Evolutionary conservation across 1,140 invertebrate genomes (phyloP).

Genomic region (Diabrotica virgifera): DNA sequence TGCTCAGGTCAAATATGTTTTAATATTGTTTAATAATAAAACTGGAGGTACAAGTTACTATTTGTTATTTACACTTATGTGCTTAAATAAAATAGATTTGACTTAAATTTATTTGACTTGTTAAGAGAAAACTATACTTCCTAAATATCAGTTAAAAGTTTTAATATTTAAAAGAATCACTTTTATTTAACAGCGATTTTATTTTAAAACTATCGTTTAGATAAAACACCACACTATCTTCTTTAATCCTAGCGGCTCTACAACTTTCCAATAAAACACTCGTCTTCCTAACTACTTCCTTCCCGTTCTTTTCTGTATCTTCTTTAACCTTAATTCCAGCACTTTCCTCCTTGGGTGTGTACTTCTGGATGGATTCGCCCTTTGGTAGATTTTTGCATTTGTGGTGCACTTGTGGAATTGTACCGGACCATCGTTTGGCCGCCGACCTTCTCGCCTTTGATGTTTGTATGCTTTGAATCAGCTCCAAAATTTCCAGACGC

Average conservation of each 20-base stretch:
- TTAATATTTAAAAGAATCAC: slow-evolving; percentile 36
- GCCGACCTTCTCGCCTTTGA: slow-evolving; percentile 25
- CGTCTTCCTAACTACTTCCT: slow-evolving; percentile 15
- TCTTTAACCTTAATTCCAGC: slow-evolving; percentile 31
- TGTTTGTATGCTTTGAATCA: slow-evolving; percentile 38
- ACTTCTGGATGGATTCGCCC: slow-evolving; percentile 31
- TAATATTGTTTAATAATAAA: too few species aligned
- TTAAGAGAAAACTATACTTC: too few species aligned
- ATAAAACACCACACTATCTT: slow-evolving; percentile 38
- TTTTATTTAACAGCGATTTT: slow-evolving; percentile 35
- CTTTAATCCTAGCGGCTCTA: slow-evolving; percentile 38
- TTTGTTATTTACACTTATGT: too few species aligned
- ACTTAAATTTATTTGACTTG: too few species aligned
- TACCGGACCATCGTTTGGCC: slow-evolving; percentile 38
- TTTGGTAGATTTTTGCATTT: slow-evolving; percentile 20
- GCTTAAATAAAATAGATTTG: too few species aligned
- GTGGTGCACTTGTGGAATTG: slow-evolving; percentile 29
- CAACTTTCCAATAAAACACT: slow-evolving; percentile 37
- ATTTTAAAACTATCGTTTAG: slow-evolving; percentile 40
- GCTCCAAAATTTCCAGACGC: slow-evolving; percentile 37
- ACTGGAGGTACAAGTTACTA: too few species aligned
- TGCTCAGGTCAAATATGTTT: too few species aligned
- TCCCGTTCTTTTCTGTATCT: slow-evolving; percentile 11
- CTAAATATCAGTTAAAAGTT: not conserved
- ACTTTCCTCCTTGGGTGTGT: slow-evolving; percentile 44